phyloP scores from a whole-genome alignment of 2,797 vertebrate species.

The Dryobates pubescens region DNA sequence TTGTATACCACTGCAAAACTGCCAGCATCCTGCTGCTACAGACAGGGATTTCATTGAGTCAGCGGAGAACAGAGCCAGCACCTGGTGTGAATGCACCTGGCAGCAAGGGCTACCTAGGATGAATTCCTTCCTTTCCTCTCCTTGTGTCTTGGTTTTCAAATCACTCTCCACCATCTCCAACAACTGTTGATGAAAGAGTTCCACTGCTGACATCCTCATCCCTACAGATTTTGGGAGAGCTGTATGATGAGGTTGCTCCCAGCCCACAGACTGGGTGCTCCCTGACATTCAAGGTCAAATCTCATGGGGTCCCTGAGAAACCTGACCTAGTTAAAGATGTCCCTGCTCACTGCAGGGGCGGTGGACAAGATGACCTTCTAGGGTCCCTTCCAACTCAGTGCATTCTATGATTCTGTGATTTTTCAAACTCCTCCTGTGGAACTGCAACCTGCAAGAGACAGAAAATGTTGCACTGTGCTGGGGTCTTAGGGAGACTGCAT shows the following conservation, averaged over 20 bases:
- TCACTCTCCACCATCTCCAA: not conserved
- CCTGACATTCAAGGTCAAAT: not conserved
- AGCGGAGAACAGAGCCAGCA: constrained; percentile 18
- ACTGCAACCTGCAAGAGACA: not conserved
- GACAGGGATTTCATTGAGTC: not conserved
- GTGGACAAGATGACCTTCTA: too few species aligned
- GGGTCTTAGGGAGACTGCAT: not conserved
- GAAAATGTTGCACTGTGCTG: not conserved
- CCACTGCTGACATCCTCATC: not conserved
- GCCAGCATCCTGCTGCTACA: not conserved
- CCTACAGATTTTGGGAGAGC: not conserved
- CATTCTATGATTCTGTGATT: too few species aligned
- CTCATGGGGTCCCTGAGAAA: too few species aligned
- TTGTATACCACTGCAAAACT: not conserved
- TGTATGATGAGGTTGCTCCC: not conserved
- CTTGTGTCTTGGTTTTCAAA: constrained; percentile 1
- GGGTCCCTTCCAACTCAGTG: too few species aligned
- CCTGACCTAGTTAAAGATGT: too few species aligned
- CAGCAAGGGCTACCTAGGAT: not conserved
- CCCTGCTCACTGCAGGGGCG: too few species aligned
- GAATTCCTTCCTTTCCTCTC: not conserved
- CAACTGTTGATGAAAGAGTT: not conserved
- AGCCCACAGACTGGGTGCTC: not conserved
- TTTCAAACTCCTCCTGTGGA: not conserved
- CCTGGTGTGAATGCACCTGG: constrained; percentile 42